Base-by-base conservation (phyloP, 2,113 vertebrate species). In the Xiphophorus couchianus region DNA sequence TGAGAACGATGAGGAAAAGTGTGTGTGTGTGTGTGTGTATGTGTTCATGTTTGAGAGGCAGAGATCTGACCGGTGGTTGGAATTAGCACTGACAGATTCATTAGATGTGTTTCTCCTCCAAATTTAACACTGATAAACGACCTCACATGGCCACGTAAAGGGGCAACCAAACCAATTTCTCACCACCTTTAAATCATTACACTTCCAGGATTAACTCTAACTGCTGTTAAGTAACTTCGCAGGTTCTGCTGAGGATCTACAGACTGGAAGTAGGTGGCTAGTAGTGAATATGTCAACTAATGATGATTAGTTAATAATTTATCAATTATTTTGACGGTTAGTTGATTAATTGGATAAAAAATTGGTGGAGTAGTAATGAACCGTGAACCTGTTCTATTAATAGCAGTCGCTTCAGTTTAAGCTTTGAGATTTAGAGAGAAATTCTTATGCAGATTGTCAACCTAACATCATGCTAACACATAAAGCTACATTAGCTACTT, bases 1-100 rank as follows among this genome's bases (percentile, higher is more conserved):
- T 82, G 72, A 71, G 64, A 79, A 75, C 69, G 67, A 71, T 66
- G 62, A 82, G 77, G 67, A 73, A 35, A 62, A 37, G 51, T 54
- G 73, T 42, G 63, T 72, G 19, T 63, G 33, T 54, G 33, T 62
- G 48, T 54, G 48, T 54, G 22, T 54, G 48, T 54, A 7, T 54
- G 51, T 54, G 51, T 25, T 7, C 17, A 54, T 22, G 22, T 54
- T 54, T n/a, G 51, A 54, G 51, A 17, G 44, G 44, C 44, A 48
- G 44, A 17, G 17, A 48, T 48, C 44, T 48, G 44, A 17, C 25
- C 22, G 25, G 51, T 25, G 51, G 8, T 54, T n/a, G 25, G 51
- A 58, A 58, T 58, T 58, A n/a, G 3, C 51, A 58, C 51, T 58
- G 51, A 58, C 51, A 58, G 51, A 58, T 58, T 58, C 51, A 58